Base-by-base conservation (phyloP, 2,888 invertebrate species). In the Itoplectis maculator region DNA sequence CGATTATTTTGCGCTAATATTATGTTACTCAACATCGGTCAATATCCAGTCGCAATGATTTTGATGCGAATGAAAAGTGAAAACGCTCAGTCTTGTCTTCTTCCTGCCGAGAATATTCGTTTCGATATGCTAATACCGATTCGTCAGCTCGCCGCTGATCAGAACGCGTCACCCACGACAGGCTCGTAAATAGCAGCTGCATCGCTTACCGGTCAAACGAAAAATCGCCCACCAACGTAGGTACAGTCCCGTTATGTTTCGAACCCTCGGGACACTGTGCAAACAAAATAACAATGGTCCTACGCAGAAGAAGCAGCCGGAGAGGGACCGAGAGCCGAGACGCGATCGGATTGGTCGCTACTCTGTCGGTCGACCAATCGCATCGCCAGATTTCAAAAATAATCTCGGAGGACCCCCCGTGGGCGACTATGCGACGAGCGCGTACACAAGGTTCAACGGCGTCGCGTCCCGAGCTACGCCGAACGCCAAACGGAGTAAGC, bases 111-210 rank as follows among this genome's bases (percentile, higher is more conserved):
- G 29, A 29, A 29, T 47, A 47, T 47, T 47, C n/a, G n/a, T n/a
- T 2, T 47, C 1, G n/a, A 13, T 47, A 18, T 1, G 15, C n/a
- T 15, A 47, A 47, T 2, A 15, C 47, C 47, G 6, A 47, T 47
- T 15, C n/a, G 47, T 47, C 47, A 47, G 47, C 5, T 47, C 15
- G 47, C 6, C 7, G 15, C 47, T 47, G 7, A 15, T 47, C 15
- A 4, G n/a, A n/a, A 15, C n/a, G n/a, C n/a, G 15, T 15, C 47
- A 47, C 15, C 5, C 15, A 47, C 47, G 5, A 47, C 5, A 9
- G n/a, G 47, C 35, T 66, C 66, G 11, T 15, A 18, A 66, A 66
- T 49, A 13, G 29, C 65, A 65, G 65, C 65, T 65, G 65, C 45
- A 15, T 47, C 15, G 15, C 15, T 47, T 47, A 47, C 47, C 6